Evolutionary conservation across 2,113 vertebrate species (phyloP), one percentile per base, ranked within the genome.

Genomic region (Dasyurus viverrinus): DNA sequence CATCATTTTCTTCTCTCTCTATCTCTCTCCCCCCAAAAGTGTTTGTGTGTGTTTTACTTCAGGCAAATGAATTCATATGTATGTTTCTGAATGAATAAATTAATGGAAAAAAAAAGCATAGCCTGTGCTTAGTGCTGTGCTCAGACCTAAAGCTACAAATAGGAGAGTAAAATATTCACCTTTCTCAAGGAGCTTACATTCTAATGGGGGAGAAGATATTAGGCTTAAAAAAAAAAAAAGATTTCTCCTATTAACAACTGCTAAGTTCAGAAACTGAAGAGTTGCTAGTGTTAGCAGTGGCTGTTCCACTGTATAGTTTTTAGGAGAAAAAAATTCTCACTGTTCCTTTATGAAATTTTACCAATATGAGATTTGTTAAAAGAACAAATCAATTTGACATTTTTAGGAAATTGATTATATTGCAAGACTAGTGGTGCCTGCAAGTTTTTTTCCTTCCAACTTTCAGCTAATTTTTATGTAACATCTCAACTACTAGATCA

Each of bases 391-490:
- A 89, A 92, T 36, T 76, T 8, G 93, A 92, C 90, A 90, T 92
- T 94, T 92, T 93, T 84, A 96, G 92, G 53, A 93, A 90, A 91
- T 95, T 46, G 14, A 53, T 93, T 96, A 96, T 94, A 46, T 96
- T 9, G 68, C 47, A 90, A 96, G 90, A 25, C 0, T 93, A 93
- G n/a, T 91, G 93, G 42, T 14, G 53, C 3, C 95, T 95, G 93
- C 9, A 94, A 90, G 94, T 76, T 94, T 30, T 60, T 27, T 60
- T 92, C 60, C 95, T 53, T 91, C 48, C 94, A 95, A 30, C 0
- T 89, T 24, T 57, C 12, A 92, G 42, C 0, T 54, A 50, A 25
- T 91, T 94, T 93, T 24, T 92, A 53, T 54, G 90, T 42, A 84
- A 2, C 5, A 84, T 84, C 36, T 42, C 68, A n/a, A 42, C 36